A percentile compares a stretch with the other conserved stretches of the same genome.
Conservation (phyloP, 2,113 vertebrate species). For the Gorilla gorilla region DNA sequence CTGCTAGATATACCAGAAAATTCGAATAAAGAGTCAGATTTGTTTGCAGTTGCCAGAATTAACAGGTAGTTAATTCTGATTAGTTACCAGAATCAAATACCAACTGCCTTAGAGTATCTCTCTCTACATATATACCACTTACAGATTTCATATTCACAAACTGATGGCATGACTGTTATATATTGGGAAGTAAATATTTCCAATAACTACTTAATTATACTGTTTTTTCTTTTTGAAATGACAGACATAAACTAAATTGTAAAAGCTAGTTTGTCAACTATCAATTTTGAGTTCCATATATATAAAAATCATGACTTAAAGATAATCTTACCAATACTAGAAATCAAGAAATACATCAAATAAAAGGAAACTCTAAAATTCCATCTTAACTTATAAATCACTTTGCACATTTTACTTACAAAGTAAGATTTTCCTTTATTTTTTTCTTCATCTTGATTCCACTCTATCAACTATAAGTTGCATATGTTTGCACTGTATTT, state of each 20-base stretch:
- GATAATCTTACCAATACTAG: not conserved
- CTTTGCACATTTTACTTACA: slow-evolving; percentile 38
- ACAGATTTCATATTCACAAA: not conserved
- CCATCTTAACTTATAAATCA: slow-evolving; percentile 14
- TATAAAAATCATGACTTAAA: not conserved
- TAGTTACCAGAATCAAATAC: not conserved
- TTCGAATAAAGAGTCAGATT: not conserved
- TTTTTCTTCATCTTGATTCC: not conserved
- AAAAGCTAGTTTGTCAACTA: not conserved
- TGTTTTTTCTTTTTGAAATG: not conserved
- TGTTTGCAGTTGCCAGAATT: not conserved
- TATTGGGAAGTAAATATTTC: not conserved
- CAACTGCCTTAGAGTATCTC: not conserved
- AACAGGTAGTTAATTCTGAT: not conserved
- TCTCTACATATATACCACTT: not conserved
- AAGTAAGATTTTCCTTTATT: not conserved
- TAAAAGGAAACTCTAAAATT: slow-evolving; percentile 16
- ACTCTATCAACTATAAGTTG: not conserved
- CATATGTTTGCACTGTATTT: not conserved
- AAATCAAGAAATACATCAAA: not conserved
- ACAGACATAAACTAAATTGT: not conserved
- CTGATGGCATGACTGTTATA: not conserved
- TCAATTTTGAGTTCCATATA: not conserved
- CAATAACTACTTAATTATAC: not conserved
- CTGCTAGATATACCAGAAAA: not conserved